A percentile compares a stretch with the other conserved stretches of the same genome.
Evolutionary conservation across 2,113 vertebrate genomes (phyloP).

Genomic region (Thinocorus orbignyianus): DNA sequence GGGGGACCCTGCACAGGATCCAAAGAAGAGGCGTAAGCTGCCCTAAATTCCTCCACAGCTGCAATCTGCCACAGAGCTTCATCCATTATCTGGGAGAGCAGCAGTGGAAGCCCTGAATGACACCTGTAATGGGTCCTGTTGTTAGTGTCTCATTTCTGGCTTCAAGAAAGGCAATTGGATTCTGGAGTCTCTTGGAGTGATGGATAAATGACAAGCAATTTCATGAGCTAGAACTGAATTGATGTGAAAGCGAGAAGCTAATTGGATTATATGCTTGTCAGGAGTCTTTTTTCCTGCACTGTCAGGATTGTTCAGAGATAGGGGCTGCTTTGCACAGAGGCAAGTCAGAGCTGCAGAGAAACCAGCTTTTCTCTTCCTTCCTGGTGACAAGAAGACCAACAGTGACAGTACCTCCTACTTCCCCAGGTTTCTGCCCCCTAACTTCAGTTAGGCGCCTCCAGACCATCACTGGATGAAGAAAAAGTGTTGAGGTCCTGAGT

Average conservation of each 20-base stretch:
- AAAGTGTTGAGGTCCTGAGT: neutral
- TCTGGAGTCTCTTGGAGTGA: neutral
- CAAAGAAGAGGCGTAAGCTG: neutral
- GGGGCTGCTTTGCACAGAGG: neutral
- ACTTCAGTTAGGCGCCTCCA: neutral
- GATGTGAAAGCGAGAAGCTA: neutral
- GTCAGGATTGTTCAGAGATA: constrained; percentile 6
- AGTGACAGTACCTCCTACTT: neutral
- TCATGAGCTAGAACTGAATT: constrained; percentile 3
- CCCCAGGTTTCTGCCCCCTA: neutral
- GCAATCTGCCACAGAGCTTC: neutral
- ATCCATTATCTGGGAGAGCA: neutral
- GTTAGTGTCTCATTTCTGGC: neutral
- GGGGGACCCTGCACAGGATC: neutral
- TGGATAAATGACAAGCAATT: constrained; percentile 31
- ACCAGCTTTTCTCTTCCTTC: neutral
- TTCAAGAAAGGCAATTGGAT: neutral
- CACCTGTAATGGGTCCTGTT: neutral
- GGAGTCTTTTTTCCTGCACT: neutral
- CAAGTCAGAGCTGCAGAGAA: neutral
- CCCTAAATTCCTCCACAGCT: neutral
- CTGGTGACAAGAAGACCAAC: neutral
- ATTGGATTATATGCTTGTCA: constrained; percentile 50
- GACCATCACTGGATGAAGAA: neutral
- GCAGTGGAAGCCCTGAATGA: neutral